Evolutionary conservation across 2,888 invertebrate genomes (phyloP).

Genomic region (Callimorpha dominula): DNA sequence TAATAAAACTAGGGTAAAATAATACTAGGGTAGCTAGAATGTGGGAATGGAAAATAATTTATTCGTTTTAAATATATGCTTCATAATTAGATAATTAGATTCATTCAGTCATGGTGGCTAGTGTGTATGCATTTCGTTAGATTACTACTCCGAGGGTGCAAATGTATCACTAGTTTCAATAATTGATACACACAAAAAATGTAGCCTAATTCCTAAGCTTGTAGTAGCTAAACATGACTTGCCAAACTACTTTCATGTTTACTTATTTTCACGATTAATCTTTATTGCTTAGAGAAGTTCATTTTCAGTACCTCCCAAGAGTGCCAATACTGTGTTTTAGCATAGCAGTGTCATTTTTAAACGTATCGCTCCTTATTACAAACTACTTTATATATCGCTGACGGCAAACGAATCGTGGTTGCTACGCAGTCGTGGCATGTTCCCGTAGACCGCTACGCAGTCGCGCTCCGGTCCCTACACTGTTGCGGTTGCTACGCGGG

Average conservation of each 20-base stretch:
- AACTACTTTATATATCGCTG: no score
- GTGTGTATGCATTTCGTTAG: background rate
- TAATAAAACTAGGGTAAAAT: no score
- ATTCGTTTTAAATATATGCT: background rate
- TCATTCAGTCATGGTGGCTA: background rate
- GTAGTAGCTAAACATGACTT: background rate
- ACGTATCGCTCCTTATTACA: no score
- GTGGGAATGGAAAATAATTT: constrained; percentile 19
- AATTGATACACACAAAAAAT: no score
- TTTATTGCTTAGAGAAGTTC: background rate
- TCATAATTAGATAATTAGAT: no score
- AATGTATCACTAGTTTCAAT: no score
- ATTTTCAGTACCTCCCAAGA: background rate
- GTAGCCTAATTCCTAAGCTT: background rate
- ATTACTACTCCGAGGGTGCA: no score
- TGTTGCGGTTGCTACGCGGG: background rate
- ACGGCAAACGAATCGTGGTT: no score
- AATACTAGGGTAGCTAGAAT: constrained; percentile 17
- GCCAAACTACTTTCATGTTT: background rate
- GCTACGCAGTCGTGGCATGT: no score
- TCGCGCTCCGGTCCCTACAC: background rate
- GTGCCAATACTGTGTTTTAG: no score
- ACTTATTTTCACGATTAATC: background rate
- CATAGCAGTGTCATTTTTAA: no score
- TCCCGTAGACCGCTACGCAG: background rate